A percentile compares a stretch with the other conserved stretches of the same genome.
phyloP scores from a whole-genome alignment of 2,888 invertebrate genomes.

The Syrphus vitripennis region DNA sequence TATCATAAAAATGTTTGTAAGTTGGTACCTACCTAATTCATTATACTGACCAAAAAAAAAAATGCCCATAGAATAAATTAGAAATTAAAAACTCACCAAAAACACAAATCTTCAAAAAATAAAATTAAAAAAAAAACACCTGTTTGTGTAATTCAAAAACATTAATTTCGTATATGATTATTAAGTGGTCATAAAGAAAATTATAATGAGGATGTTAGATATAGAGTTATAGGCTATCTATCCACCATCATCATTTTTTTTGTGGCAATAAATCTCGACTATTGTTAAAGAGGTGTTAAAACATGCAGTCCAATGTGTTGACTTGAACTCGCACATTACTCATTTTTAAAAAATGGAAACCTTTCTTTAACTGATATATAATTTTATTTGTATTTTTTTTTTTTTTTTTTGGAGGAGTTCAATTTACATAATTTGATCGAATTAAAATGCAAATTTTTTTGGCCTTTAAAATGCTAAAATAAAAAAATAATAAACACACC shows the following conservation, averaged over 20 bases:
- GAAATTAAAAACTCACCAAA: constrained; percentile 11
- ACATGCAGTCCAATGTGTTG: constrained; percentile 61
- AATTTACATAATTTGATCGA: constrained; percentile 17
- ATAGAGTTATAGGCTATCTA: too few species aligned
- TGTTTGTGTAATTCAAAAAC: constrained; percentile 18
- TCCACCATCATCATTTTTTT: constrained; percentile 17
- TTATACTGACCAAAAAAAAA: background rate
- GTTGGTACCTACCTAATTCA: background rate
- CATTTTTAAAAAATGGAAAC: constrained; percentile 34
- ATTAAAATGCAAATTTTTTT: constrained; percentile 5
- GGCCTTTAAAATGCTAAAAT: constrained; percentile 1
- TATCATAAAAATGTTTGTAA: background rate
- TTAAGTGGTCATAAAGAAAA: constrained; percentile 20
- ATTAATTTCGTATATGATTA: constrained; percentile 17
- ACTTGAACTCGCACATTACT: constrained; percentile 47
- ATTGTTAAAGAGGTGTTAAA: constrained; percentile 63
- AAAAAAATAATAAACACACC: background rate
- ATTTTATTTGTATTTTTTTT: background rate
- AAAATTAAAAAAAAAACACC: constrained; percentile 31
- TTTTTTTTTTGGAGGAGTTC: background rate
- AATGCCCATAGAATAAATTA: constrained; percentile 46
- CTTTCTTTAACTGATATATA: background rate
- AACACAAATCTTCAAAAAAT: background rate
- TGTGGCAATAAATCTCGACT: constrained; percentile 58
- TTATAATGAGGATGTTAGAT: constrained; percentile 17